Percentiles rank a stretch among this genome's conserved stretches.
Evolutionary conservation across 2,113 vertebrate genomes (phyloP).

Genomic region (Cromileptes altivelis): DNA sequence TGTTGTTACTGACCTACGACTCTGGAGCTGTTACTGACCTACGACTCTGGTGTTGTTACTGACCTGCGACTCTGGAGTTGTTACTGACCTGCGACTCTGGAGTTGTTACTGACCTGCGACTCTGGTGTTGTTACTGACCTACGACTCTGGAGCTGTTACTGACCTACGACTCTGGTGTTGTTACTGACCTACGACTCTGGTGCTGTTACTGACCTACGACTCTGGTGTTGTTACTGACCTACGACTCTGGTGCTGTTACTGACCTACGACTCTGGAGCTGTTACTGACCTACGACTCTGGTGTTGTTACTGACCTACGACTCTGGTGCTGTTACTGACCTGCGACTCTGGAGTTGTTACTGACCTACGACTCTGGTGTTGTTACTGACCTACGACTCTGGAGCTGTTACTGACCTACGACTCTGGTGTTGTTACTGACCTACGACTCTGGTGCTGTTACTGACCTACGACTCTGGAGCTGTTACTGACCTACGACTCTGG

Average conservation of each 20-base stretch:
- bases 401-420: slow-evolving; percentile 91
- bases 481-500: not conserved
- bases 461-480: not conserved
- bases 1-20: slow-evolving; percentile 91
- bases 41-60: not conserved
- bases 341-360: slow-evolving; percentile 89
- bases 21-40: slow-evolving; percentile 79
- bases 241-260: slow-evolving; percentile 89
- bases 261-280: slow-evolving; percentile 91
- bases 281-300: slow-evolving; percentile 94
- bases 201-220: slow-evolving; percentile 90
- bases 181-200: slow-evolving; percentile 94
- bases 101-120: slow-evolving; percentile 84
- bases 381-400: slow-evolving; percentile 94
- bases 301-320: slow-evolving; percentile 91
- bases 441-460: slow-evolving; percentile 88
- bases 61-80: not conserved
- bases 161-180: slow-evolving; percentile 90
- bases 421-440: slow-evolving; percentile 88
- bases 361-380: slow-evolving; percentile 91
- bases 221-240: slow-evolving; percentile 88
- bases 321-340: slow-evolving; percentile 88
- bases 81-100: slow-evolving; percentile 95
- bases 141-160: slow-evolving; percentile 89
- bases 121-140: slow-evolving; percentile 84